Base-by-base conservation (phyloP, 2,888 invertebrate species). In the Caenorhabditis doughertyi region DNA sequence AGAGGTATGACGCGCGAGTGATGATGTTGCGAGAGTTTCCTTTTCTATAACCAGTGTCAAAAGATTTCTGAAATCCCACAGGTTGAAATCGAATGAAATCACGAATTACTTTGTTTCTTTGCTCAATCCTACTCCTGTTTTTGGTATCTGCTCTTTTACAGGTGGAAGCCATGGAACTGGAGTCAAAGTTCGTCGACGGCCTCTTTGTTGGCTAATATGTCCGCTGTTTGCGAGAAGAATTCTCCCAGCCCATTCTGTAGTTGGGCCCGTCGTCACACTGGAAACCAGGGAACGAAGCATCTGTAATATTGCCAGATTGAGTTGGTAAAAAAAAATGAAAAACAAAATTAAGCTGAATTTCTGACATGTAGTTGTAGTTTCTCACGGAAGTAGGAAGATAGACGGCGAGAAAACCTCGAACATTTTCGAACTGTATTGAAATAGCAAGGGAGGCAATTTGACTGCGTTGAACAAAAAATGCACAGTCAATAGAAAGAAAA, bases 141-240 rank as follows among this genome's bases (percentile, higher is more conserved):
- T 83, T 13, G 47, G 44, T 0, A 62, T 18, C 11, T 60, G 29
- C 23, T 83, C 85, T 56, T 86, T 70, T 27, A 86, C 77, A 0
- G 83, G 86, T 7, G 88, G 85, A 13, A 85, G 68, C 89, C 89
- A 89, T 32, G 89, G 89, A 32, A 86, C 81, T 8, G 88, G 87
- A 8, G 87, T 87, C 42, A 89, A 51, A 2, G 88, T 88, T 39
- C 89, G 72, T 21, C 89, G 65, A 0, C 89, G 83, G 21, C 86
- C 86, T 76, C 83, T 62, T 13, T 64, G 51, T 35, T 83, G 83
- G 32, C 27, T 70, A 0, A 73, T 42, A 13, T 55, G 55, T 1
- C 49, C 39, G 8, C 47, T 42, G 18, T 55, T 44, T 16, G 73
- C 32, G 7, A 65, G 16, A 0, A 83, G 51, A 27, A 79, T 39